Evolutionary conservation across 2,113 vertebrate species (phyloP), one percentile per base, ranked within the genome.

Genomic region (Rhodinocichla rosea): DNA sequence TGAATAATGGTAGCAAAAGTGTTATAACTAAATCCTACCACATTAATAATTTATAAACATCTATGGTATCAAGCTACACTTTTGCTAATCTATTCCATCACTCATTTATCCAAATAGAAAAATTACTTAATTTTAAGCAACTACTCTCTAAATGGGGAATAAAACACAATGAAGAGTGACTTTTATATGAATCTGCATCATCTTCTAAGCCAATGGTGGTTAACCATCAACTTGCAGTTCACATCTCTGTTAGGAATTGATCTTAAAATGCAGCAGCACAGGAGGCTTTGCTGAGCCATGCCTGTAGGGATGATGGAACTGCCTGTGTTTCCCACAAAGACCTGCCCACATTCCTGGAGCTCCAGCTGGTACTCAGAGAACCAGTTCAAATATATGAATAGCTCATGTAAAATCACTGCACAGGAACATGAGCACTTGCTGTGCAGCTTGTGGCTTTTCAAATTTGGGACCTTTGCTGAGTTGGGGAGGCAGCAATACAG

Each of bases 301-400:
- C 6, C 10, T 47, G 44, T 6, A 4, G 40, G 83, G 57, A 27
- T 27, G 42, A 65, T 18, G 13, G 44, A 89, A 21, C n/a, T 44
- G 13, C 7, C 16, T 19, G 24, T 5, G 33, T 18, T 62, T 62
- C 22, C 27, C 44, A 60, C 4, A 4, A 74, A 39, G 8, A 22
- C 2, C 3, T 1, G 0, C 6, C 8, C 23, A 17, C 2, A 4
- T 10, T 37, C n/a, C 20, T 45, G 55, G 24, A 57, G 28, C 49
- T 64, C 16, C 86, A 60, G n/a, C 11, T 57, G 33, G 15, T 21
- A 33, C 9, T 28, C 68, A 17, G 7, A 8, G 10, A 79, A 33
- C 30, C 32, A 33, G 33, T 32, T 64, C n/a, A 40, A 39, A 33
- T 2, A 1, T 2, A 59, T 3, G 2, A 59, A 37, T 7, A 2